Percentiles rank a stretch among this genome's conserved stretches.
Evolutionary conservation across 1,140 invertebrate genomes (phyloP).

Genomic region (Cotesia typhae): DNA sequence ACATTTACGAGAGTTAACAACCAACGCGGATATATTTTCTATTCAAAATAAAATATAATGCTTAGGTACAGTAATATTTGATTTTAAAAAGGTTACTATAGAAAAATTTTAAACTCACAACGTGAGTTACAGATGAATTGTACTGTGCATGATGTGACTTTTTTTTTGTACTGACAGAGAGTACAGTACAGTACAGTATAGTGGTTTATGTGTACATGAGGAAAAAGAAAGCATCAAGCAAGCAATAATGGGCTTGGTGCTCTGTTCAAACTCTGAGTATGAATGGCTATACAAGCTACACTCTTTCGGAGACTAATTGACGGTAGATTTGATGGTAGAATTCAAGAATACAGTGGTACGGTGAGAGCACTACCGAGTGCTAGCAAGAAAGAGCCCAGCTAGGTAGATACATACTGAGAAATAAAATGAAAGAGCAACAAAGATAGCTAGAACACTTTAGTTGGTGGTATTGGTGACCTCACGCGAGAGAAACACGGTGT

Average conservation of each 20-base stretch:
- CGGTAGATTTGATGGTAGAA: constrained; percentile 3
- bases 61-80: no score
- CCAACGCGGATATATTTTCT: neutral
- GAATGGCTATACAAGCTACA: neutral
- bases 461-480: constrained; percentile 26
- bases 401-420: neutral
- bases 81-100: no score
- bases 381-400: no score
- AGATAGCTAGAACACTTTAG: neutral
- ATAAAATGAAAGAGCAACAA: neutral
- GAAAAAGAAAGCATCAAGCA: neutral
- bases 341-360: neutral
- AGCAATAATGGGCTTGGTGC: neutral
- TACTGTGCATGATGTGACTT: neutral
- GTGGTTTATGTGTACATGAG: neutral
- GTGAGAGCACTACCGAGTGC: neutral
- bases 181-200: neutral
- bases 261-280: neutral
- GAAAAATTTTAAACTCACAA: no score
- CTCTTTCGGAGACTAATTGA: constrained; percentile 26
- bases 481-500: constrained; percentile 22
- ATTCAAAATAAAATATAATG: no score
- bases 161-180: constrained; percentile 7
- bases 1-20: neutral
- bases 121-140: neutral